phyloP scores from a whole-genome alignment of 2,797 vertebrate species.

The Catamblyrhynchus diadema region DNA sequence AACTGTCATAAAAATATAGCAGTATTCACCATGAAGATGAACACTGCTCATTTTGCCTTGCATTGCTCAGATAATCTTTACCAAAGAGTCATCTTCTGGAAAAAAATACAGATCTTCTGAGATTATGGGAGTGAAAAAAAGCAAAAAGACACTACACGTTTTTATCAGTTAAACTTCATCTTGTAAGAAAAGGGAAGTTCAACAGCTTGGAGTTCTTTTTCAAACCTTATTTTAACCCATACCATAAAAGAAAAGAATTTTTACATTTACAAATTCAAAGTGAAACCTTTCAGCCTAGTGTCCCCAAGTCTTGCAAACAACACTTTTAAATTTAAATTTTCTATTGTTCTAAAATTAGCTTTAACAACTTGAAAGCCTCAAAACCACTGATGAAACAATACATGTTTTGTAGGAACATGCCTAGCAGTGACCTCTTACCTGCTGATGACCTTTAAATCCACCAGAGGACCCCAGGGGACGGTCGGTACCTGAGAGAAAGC shows the following conservation, averaged over 20 bases:
- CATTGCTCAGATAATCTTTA: not conserved
- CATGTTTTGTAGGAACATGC: not conserved
- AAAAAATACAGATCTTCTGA: not conserved
- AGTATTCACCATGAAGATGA: not conserved
- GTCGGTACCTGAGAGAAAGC: not conserved
- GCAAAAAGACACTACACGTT: not conserved
- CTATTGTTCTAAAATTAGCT: not conserved
- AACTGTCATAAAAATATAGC: not conserved
- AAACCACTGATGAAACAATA: not conserved
- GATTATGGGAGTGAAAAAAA: not conserved
- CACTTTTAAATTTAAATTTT: not conserved
- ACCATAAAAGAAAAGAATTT: not conserved
- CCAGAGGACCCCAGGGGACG: not conserved
- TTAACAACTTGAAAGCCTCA: not conserved
- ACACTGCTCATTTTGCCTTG: not conserved
- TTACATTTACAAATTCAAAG: not conserved
- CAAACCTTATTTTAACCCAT: not conserved
- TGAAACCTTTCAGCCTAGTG: not conserved
- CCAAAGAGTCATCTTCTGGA: not conserved
- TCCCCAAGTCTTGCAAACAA: not conserved
- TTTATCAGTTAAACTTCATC: not conserved
- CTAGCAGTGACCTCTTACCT: constrained; percentile 2
- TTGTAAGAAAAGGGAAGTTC: not conserved
- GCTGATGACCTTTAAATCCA: constrained; percentile 19
- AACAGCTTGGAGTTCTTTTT: not conserved